Evolutionary conservation across 2,797 vertebrate genomes (phyloP).

Genomic region (Rhincodon typus): DNA sequence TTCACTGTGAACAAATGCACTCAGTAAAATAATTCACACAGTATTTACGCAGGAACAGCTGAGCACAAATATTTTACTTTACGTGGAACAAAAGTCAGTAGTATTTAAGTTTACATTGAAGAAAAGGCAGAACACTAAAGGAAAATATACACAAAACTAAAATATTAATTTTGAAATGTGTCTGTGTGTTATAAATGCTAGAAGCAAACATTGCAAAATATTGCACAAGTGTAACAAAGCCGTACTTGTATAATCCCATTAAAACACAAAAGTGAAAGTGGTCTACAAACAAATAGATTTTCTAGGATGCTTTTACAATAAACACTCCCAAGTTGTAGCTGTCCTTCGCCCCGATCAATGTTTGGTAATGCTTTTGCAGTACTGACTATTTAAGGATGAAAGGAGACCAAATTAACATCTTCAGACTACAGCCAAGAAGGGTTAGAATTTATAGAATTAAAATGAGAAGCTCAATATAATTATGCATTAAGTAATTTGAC

Average conservation of each 20-base stretch:
- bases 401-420: not conserved
- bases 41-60: not conserved
- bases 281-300: not conserved
- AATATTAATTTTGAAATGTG: not conserved
- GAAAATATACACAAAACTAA: not conserved
- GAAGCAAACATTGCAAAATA: slow-evolving; percentile 2
- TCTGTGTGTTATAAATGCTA: not conserved
- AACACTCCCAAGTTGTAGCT: not conserved
- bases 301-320: not conserved
- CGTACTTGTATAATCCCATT: not conserved
- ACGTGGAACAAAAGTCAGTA: not conserved
- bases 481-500: not conserved
- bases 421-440: not conserved
- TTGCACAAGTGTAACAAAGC: not conserved
- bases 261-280: not conserved
- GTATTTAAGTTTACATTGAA: slow-evolving; percentile 4
- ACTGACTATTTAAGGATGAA: slow-evolving; percentile 30
- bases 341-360: not conserved
- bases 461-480: not conserved
- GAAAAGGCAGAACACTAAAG: not conserved
- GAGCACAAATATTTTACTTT: slow-evolving; percentile 16
- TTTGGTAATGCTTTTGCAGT: not conserved
- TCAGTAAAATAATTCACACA: slow-evolving; percentile 8
- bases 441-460: not conserved
- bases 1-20: not conserved